These are phyloP conservation scores for Amblyjoppa proteus DNA, from an alignment of 2,888 invertebrate genomes.

Conservation along the genomic window DNA sequence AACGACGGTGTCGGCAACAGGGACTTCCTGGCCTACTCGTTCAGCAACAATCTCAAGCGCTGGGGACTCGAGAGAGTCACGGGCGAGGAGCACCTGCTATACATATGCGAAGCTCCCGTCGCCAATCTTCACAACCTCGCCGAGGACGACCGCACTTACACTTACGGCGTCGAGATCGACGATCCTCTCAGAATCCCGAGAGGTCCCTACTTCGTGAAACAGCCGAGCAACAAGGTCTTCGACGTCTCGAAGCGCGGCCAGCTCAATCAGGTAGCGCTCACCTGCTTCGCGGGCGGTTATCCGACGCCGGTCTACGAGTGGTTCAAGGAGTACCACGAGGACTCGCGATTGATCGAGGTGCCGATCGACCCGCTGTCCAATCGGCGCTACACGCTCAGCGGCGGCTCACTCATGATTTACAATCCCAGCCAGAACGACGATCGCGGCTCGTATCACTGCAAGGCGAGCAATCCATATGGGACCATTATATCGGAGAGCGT, in stretches of 20 bases:
- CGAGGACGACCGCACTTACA: conserved; percentile 92
- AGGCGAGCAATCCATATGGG: conserved; percentile 95
- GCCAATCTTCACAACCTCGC: conserved; percentile 89
- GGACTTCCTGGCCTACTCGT: conserved; percentile 92
- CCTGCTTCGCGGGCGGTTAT: conserved; percentile 94
- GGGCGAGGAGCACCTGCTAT: conserved; percentile 91
- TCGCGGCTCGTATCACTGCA: conserved; percentile 96
- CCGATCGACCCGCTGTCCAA: conserved; percentile 92
- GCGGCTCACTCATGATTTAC: conserved; percentile 95
- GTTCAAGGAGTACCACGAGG: conserved; percentile 95
- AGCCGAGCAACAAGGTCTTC: conserved; percentile 93
- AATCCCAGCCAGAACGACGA: conserved; percentile 92
- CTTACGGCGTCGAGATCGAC: conserved; percentile 93
- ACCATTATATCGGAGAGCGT: conserved; percentile 95
- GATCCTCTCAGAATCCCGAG: conserved; percentile 93
- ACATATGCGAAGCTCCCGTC: conserved; percentile 96
- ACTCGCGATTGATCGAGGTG: conserved; percentile 90
- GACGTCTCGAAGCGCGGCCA: conserved; percentile 91
- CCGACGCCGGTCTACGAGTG: conserved; percentile 96
- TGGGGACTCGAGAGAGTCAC: conserved; percentile 95
- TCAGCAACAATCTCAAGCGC: conserved; percentile 87
- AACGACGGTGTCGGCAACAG: conserved; percentile 85
- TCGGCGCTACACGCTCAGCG: conserved; percentile 93
- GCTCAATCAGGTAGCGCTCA: conserved; percentile 91
- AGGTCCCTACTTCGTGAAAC: conserved; percentile 95